phyloP scores from a whole-genome alignment of 2,113 vertebrate species.

The Laticauda colubrina region DNA sequence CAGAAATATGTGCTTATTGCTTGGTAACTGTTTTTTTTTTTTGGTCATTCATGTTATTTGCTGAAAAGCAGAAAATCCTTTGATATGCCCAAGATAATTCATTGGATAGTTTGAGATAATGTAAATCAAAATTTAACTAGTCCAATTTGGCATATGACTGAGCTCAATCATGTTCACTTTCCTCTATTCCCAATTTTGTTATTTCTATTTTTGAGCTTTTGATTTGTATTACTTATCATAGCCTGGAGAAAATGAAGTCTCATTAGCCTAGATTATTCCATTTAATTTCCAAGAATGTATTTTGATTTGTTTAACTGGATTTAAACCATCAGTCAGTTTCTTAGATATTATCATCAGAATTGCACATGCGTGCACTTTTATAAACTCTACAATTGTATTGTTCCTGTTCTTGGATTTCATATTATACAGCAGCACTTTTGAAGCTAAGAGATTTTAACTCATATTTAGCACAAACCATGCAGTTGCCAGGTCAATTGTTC shows the following conservation, averaged over 20 bases:
- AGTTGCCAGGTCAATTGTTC: neutral
- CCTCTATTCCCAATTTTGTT: neutral
- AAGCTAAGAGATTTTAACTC: neutral
- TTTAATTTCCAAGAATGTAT: neutral
- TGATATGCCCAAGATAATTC: neutral
- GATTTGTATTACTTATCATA: constrained; percentile 5
- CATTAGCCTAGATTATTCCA: constrained; percentile 18
- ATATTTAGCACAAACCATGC: neutral
- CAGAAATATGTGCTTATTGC: neutral
- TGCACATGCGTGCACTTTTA: neutral
- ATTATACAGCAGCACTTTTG: neutral
- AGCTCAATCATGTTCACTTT: neutral
- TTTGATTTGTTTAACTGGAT: constrained; percentile 3
- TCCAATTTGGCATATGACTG: neutral
- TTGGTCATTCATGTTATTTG: neutral
- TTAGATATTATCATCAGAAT: neutral
- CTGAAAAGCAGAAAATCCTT: neutral
- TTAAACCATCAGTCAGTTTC: neutral
- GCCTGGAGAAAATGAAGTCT: constrained; percentile 3
- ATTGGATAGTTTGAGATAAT: neutral
- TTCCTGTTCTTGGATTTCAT: neutral
- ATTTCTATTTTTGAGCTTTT: constrained; percentile 1
- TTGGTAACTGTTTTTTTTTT: neutral
- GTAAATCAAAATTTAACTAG: neutral
- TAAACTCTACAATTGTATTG: neutral